Evolutionary conservation across 2,797 vertebrate species (phyloP).

Genomic region (Sebastes iracundus): DNA sequence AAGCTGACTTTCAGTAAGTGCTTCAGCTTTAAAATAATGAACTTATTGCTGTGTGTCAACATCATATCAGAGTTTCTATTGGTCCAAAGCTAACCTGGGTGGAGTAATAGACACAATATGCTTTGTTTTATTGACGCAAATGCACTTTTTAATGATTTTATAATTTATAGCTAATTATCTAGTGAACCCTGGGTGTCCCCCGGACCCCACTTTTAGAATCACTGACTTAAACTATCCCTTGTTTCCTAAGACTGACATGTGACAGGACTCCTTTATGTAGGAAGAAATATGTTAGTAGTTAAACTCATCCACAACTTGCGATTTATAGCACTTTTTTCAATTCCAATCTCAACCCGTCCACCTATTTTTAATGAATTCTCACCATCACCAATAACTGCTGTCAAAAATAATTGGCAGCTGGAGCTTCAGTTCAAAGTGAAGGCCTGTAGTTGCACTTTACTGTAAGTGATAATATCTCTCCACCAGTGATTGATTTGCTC

Average conservation of each 20-base stretch:
- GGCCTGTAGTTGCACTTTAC: constrained; percentile 37
- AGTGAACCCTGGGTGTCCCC: too few species aligned
- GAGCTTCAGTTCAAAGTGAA: constrained; percentile 12
- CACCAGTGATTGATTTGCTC: constrained; percentile 46
- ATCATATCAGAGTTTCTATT: too few species aligned
- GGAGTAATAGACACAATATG: too few species aligned
- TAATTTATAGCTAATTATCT: too few species aligned
- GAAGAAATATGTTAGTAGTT: neutral
- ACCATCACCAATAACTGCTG: neutral
- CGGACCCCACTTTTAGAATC: too few species aligned
- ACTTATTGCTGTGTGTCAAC: too few species aligned
- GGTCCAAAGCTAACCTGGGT: too few species aligned
- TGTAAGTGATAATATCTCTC: constrained; percentile 62
- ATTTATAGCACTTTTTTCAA: neutral
- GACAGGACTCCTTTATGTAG: neutral
- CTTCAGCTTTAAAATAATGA: too few species aligned
- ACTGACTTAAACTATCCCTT: neutral
- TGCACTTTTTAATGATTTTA: too few species aligned
- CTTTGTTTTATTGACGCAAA: too few species aligned
- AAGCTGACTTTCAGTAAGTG: too few species aligned
- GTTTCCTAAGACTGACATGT: neutral
- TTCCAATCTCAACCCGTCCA: neutral
- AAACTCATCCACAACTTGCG: neutral
- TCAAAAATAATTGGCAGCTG: constrained; percentile 8
- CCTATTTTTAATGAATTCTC: neutral